These are phyloP conservation scores for Otocyon megalotis DNA, from an alignment of 2,113 vertebrate species.

Conservation along the genomic window DNA sequence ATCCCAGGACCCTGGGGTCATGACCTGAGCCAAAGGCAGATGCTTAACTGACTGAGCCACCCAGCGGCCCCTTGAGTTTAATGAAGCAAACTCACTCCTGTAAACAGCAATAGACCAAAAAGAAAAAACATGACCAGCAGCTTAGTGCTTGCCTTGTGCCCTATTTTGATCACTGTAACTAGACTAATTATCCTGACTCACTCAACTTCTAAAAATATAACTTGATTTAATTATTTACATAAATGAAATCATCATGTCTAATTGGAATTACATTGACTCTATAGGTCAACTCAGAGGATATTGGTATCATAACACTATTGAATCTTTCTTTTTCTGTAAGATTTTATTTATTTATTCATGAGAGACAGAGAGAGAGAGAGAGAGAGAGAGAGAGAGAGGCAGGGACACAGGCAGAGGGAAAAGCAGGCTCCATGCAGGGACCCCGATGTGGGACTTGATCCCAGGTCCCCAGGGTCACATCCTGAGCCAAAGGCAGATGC, in stretches of 20 bases:
- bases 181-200: not conserved
- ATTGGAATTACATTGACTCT: not conserved
- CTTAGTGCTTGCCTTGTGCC: fast-evolving
- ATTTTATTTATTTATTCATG: no score
- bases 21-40: no score
- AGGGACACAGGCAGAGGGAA: no score
- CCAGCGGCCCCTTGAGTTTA: no score
- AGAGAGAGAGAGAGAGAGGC: no score
- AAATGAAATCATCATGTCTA: not conserved
- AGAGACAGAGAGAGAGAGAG: no score
- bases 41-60: no score
- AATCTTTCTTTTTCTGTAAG: not conserved
- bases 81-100: not conserved
- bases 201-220: not conserved
- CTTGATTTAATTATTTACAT: not conserved
- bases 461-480: no score
- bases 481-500: no score
- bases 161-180: not conserved
- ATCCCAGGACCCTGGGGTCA: no score
- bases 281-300: not conserved
- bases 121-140: not conserved
- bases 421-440: no score
- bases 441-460: no score
- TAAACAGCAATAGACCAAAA: not conserved
- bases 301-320: not conserved